Conservation (phyloP, 2,888 invertebrate genomes). For the Iphiclides podalirius region DNA sequence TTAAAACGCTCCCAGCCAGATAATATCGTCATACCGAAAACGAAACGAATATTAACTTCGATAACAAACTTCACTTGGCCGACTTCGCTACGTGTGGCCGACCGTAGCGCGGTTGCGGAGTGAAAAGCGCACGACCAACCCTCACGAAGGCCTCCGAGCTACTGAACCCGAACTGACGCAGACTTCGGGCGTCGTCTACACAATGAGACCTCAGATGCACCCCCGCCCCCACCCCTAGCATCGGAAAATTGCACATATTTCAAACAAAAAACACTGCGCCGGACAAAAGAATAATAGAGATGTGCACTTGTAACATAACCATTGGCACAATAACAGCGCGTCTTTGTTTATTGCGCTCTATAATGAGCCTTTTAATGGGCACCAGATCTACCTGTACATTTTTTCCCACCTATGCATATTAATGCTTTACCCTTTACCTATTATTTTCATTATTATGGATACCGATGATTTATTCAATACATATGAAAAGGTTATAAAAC, state of each 20-base stretch:
- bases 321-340: slow-evolving; percentile 37
- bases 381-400: slow-evolving; percentile 48
- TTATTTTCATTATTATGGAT: too few relatives aligned
- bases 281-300: slow-evolving; percentile 55
- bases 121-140: slow-evolving; percentile 53
- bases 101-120: slow-evolving; percentile 27
- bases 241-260: slow-evolving; percentile 65
- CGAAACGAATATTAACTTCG: slow-evolving; percentile 23
- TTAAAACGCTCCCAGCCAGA: slow-evolving; percentile 17
- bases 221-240: slow-evolving; percentile 49
- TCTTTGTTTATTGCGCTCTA: slow-evolving; percentile 37
- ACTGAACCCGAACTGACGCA: slow-evolving; percentile 54
- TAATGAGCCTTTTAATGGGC: slow-evolving; percentile 35
- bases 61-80: slow-evolving; percentile 53
- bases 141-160: slow-evolving; percentile 52
- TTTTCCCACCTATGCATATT: neutral
- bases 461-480: too few relatives aligned
- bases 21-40: slow-evolving; percentile 1
- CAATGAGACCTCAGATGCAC: slow-evolving; percentile 56
- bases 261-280: slow-evolving; percentile 47
- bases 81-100: slow-evolving; percentile 40
- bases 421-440: too few relatives aligned
- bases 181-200: slow-evolving; percentile 41
- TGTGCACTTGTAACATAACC: slow-evolving; percentile 38
- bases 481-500: neutral